Evolutionary conservation across 2,797 vertebrate genomes (phyloP).

Genomic region (Galagoides demidoff): DNA sequence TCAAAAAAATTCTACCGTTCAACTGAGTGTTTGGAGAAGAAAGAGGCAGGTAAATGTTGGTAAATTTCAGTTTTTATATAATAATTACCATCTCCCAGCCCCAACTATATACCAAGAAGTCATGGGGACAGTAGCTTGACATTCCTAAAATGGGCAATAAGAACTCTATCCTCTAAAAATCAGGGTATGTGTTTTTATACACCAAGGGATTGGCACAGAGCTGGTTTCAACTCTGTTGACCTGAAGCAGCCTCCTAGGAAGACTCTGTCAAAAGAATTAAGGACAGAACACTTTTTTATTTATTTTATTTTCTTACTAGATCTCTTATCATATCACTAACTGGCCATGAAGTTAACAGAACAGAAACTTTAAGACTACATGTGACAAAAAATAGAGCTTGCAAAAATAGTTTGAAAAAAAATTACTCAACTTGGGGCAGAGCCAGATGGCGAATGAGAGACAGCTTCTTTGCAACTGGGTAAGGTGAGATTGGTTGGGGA

Average conservation of each 20-base stretch:
- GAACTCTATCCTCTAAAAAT: not conserved
- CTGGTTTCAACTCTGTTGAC: not conserved
- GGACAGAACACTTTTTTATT: not conserved
- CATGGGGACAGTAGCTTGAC: not conserved
- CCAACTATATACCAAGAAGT: not conserved
- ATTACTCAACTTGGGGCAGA: too few relatives aligned
- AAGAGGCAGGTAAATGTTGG: not conserved
- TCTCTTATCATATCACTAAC: not conserved
- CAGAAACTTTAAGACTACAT: not conserved
- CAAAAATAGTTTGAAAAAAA: not conserved
- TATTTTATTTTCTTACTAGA: not conserved
- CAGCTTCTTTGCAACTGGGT: too few relatives aligned
- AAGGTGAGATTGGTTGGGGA: too few relatives aligned
- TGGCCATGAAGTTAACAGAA: not conserved
- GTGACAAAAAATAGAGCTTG: not conserved
- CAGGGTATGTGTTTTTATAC: not conserved
- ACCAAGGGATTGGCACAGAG: not conserved
- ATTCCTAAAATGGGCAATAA: not conserved
- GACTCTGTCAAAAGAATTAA: not conserved
- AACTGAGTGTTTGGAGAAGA: not conserved
- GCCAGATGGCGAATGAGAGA: too few relatives aligned
- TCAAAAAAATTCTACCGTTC: not conserved
- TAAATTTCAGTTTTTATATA: not conserved
- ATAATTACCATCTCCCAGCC: not conserved
- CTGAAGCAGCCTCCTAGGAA: not conserved